Percentiles rank a stretch among this genome's conserved stretches.
Evolutionary conservation across 2,113 vertebrate species (phyloP).

Genomic region (Syrrhaptes paradoxus): DNA sequence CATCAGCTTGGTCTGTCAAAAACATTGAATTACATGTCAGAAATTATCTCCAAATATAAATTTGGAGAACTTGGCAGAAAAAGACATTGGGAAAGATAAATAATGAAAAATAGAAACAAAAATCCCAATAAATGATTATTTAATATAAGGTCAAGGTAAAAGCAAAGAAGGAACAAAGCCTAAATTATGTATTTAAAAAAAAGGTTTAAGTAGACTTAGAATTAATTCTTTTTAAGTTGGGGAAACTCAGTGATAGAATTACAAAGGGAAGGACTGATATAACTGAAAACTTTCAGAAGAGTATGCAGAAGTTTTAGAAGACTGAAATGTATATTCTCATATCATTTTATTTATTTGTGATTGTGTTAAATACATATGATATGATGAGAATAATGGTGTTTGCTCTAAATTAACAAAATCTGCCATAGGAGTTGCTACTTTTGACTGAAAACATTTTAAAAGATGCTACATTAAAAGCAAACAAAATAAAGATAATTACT

Average conservation of each 20-base stretch:
- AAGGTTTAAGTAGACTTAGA: neutral
- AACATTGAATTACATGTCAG: neutral
- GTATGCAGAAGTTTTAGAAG: neutral
- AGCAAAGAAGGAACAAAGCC: neutral
- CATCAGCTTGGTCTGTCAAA: neutral
- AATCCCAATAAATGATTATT: conserved; percentile 5
- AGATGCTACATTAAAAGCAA: neutral
- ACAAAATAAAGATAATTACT: neutral
- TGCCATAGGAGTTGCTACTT: neutral
- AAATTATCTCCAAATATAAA: neutral
- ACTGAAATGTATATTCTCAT: neutral
- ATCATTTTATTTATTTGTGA: neutral
- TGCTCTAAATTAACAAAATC: neutral
- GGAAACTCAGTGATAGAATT: neutral
- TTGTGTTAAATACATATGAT: neutral
- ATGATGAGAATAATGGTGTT: neutral
- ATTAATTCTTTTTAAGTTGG: neutral
- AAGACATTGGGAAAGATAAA: conserved; percentile 18
- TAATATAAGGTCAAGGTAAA: neutral
- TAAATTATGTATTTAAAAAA: neutral
- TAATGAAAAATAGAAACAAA: neutral
- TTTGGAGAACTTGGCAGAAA: neutral
- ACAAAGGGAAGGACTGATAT: neutral
- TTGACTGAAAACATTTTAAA: neutral
- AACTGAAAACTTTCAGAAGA: neutral